phyloP scores from a whole-genome alignment of 1,140 invertebrate species.

The Ceratina australensis region DNA sequence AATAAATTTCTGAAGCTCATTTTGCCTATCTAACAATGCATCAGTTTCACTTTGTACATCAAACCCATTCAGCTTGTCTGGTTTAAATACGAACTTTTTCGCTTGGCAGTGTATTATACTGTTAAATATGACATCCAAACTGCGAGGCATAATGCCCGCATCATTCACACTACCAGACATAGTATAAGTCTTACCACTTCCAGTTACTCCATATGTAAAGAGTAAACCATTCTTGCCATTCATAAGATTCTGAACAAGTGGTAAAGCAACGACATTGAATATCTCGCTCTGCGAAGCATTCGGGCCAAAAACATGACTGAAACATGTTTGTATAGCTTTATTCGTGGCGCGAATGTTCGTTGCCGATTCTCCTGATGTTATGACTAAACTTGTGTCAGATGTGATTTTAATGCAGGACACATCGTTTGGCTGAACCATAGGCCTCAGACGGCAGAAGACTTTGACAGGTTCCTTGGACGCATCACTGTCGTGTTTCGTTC shows the following conservation, averaged over 20 bases:
- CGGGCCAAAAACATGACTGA: slow-evolving; percentile 92
- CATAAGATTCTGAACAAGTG: slow-evolving; percentile 90
- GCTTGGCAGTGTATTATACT: slow-evolving; percentile 89
- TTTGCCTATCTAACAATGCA: slow-evolving; percentile 88
- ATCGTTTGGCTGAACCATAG: slow-evolving; percentile 84
- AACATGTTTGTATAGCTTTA: slow-evolving; percentile 87
- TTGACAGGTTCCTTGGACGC: slow-evolving; percentile 85
- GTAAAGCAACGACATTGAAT: slow-evolving; percentile 90
- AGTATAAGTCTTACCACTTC: slow-evolving; percentile 97
- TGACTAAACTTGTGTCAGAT: slow-evolving; percentile 84
- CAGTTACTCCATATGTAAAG: slow-evolving; percentile 97
- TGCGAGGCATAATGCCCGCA: slow-evolving; percentile 92
- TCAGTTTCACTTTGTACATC: slow-evolving; percentile 93
- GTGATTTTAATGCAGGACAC: slow-evolving; percentile 86
- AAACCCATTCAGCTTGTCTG: slow-evolving; percentile 96
- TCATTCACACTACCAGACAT: slow-evolving; percentile 91
- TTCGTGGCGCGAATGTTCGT: slow-evolving; percentile 82
- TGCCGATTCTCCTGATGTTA: slow-evolving; percentile 84
- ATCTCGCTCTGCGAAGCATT: slow-evolving; percentile 89
- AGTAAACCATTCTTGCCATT: slow-evolving; percentile 92
- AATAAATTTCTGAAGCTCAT: slow-evolving; percentile 72
- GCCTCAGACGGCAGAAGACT: slow-evolving; percentile 91
- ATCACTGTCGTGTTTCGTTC: slow-evolving; percentile 60
- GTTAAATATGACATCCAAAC: slow-evolving; percentile 95
- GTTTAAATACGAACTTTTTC: slow-evolving; percentile 92